These are phyloP conservation scores for Muraenolepis orangiensis DNA, from an alignment of 2,797 vertebrate genomes.

Conservation along the genomic window DNA sequence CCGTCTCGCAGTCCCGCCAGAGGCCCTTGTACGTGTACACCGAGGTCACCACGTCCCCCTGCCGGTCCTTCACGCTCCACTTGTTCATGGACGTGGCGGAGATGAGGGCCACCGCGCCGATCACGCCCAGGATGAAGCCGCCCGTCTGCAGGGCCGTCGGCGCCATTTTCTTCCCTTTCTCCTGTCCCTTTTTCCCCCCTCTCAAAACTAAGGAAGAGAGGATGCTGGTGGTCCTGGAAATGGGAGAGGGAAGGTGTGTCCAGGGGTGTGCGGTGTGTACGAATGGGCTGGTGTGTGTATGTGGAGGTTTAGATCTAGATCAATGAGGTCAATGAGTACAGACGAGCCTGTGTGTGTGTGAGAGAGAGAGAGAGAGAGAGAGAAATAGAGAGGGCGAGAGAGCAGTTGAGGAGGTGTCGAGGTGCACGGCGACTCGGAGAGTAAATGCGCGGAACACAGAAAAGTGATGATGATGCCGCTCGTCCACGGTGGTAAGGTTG, in stretches of 20 bases:
- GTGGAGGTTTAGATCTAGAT: neutral
- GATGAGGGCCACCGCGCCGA: constrained; percentile 79
- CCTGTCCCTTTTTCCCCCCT: neutral
- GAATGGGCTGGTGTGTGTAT: neutral
- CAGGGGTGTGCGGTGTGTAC: neutral
- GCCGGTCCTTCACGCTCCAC: constrained; percentile 85
- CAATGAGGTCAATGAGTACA: neutral
- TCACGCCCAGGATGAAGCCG: constrained; percentile 76
- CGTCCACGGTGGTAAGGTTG: constrained; percentile 36
- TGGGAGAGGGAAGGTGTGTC: too few species aligned
- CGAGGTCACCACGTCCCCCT: constrained; percentile 79
- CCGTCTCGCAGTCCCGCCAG: constrained; percentile 85
- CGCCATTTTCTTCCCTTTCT: constrained; percentile 68
- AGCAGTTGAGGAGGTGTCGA: neutral
- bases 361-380: neutral
- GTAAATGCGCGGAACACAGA: neutral
- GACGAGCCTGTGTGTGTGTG: neutral
- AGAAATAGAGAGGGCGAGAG: neutral
- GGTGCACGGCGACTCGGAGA: neutral
- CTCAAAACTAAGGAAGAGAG: too few species aligned
- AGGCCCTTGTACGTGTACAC: constrained; percentile 86
- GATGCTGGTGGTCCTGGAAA: too few species aligned
- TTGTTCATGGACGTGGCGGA: constrained; percentile 80
- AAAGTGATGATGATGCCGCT: constrained; percentile 26
- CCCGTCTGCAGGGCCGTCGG: constrained; percentile 78